Evolutionary conservation across 2,797 vertebrate species (phyloP).

Genomic region (Harpagifer antarcticus): DNA sequence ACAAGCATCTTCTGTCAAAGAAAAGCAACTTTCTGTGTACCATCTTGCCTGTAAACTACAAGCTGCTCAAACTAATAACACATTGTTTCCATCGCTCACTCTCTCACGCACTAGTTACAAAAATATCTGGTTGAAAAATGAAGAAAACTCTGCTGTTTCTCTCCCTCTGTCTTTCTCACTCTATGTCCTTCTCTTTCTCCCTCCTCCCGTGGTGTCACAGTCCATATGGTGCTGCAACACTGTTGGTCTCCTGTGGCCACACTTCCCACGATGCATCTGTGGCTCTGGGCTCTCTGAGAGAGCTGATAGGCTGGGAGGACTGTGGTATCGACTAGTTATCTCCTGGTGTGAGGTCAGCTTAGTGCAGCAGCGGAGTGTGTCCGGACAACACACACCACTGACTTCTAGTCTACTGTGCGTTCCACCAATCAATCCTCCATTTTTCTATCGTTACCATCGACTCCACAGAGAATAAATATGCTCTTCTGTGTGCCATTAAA

Average conservation of each 20-base stretch:
- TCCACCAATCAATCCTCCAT: slow-evolving; percentile 64
- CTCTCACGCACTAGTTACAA: slow-evolving; percentile 29
- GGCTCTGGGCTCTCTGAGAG: slow-evolving; percentile 70
- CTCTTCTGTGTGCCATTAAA: slow-evolving; percentile 27
- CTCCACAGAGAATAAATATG: slow-evolving; percentile 14
- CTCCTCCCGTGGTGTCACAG: slow-evolving; percentile 79
- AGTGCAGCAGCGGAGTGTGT: slow-evolving; percentile 74
- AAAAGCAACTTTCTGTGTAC: slow-evolving; percentile 10
- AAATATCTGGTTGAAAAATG: slow-evolving; percentile 49
- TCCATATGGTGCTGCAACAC: slow-evolving; percentile 86
- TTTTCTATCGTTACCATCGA: slow-evolving; percentile 50
- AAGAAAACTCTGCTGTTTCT: slow-evolving; percentile 56
- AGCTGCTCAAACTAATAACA: slow-evolving; percentile 34
- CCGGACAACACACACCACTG: slow-evolving; percentile 71
- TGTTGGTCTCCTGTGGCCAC: slow-evolving; percentile 87
- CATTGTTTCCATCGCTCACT: slow-evolving; percentile 30
- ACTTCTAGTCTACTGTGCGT: slow-evolving; percentile 64
- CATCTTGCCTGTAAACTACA: slow-evolving; percentile 34
- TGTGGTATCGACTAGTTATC: slow-evolving; percentile 78
- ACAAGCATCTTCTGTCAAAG: slow-evolving; percentile 20
- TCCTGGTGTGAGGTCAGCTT: slow-evolving; percentile 78
- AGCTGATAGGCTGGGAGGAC: slow-evolving; percentile 80
- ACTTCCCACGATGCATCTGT: slow-evolving; percentile 88
- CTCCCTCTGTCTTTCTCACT: slow-evolving; percentile 59
- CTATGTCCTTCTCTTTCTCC: slow-evolving; percentile 56